These are phyloP conservation scores for Drosophila subsilvestris DNA, from an alignment of 2,888 invertebrate genomes.

Conservation along the genomic window DNA sequence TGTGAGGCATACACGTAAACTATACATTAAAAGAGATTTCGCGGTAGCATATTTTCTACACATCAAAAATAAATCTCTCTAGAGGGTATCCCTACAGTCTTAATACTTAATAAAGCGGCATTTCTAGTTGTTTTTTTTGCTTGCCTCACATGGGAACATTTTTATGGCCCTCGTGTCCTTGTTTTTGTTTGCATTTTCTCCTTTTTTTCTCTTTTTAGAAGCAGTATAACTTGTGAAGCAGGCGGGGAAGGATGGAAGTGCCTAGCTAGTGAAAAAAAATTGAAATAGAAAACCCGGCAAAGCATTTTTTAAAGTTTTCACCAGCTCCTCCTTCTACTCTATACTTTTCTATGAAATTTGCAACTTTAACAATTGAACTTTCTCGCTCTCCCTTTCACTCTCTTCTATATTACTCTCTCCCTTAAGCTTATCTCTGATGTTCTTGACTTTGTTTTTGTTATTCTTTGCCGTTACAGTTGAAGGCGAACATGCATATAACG, in stretches of 20 bases:
- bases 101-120: neutral
- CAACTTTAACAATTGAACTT: slow-evolving; percentile 49
- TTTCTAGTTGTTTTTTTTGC: slow-evolving; percentile 13
- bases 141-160: slow-evolving; percentile 60
- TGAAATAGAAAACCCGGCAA: slow-evolving; percentile 69
- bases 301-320: slow-evolving; percentile 38
- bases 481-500: slow-evolving; percentile 31
- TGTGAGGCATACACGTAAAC: too few species aligned
- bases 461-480: slow-evolving; percentile 41
- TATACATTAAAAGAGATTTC: neutral
- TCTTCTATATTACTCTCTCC: slow-evolving; percentile 24
- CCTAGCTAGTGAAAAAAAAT: slow-evolving; percentile 23
- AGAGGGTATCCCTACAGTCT: neutral
- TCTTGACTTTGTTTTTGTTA: slow-evolving; percentile 61
- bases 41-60: neutral
- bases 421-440: slow-evolving; percentile 44
- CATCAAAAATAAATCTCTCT: neutral
- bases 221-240: neutral
- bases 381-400: slow-evolving; percentile 13
- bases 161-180: slow-evolving; percentile 74
- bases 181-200: slow-evolving; percentile 32
- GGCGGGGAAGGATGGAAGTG: neutral
- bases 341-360: slow-evolving; percentile 39
- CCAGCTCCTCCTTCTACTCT: neutral
- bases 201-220: neutral